Base-by-base conservation (phyloP, 2,888 invertebrate genomes). In the Syrphus vitripennis region DNA sequence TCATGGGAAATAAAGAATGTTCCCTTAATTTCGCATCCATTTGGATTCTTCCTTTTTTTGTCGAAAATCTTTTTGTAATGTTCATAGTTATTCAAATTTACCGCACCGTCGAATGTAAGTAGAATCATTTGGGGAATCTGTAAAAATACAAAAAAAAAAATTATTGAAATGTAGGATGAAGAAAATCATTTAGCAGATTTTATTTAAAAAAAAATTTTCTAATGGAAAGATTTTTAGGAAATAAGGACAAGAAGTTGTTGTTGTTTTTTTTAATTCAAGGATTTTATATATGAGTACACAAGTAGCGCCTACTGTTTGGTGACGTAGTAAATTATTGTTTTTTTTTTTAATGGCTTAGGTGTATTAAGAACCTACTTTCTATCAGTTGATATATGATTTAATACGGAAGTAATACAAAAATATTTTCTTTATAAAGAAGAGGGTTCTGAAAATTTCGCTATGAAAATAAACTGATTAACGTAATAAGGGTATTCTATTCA, bases 1-100 rank as follows among this genome's bases (percentile, higher is more conserved):
- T 96, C 96, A 91, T 98, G 98, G 6, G 98, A 96, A 87, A 98
- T 94, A 93, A 98, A 98, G 94, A 98, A 98, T 4, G 98, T 98
- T 83, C 97, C 98, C 88, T 95, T 95, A 88, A 98, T 95, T 16
- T 95, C 94, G 90, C 98, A 98, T 16, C 96, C 97, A 91, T 98
- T 98, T 57, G 98, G 97, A 93, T 98, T 98, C 90, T 95, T 94
- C 88, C 96, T 94, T 90, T 96, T 95, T 82, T 94, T 95, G 90
- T 95, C 95, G 92, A 98, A 97, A 74, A 98, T 96, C 93, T 96
- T 96, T 91, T 95, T 95, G 93, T 98, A 98, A 90, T 96, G 95
- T 87, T 97, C 96, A 92, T 95, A 97, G 93, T 98, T 98, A 92
- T 98, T 97, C 90, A 97, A 94, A 93, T 98, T 98, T 88, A 98